Evolutionary conservation across 1,140 invertebrate genomes (phyloP).

Genomic region (Potamilus streckersoni): DNA sequence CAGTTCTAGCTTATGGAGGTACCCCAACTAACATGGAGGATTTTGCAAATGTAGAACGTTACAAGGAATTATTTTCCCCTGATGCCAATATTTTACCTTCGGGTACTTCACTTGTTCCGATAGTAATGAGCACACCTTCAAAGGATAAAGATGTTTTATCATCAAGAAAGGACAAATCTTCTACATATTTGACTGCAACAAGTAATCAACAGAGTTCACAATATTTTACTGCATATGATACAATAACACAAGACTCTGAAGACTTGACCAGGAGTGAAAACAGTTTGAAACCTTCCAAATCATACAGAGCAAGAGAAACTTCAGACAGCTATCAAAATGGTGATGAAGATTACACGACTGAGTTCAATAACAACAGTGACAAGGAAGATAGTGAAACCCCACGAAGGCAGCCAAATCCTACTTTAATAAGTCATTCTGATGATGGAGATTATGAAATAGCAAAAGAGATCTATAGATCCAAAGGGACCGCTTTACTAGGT

Average conservation of each 20-base stretch:
- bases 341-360: slow-evolving; percentile 26
- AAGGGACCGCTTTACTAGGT: slow-evolving; percentile 42
- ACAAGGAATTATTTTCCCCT: slow-evolving; percentile 18
- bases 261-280: not conserved
- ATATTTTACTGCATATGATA: slow-evolving; percentile 14
- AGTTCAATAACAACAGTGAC: slow-evolving; percentile 17
- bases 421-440: slow-evolving; percentile 28
- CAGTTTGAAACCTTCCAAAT: too few species aligned
- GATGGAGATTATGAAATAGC: slow-evolving; percentile 31
- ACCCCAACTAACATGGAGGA: not conserved
- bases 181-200: slow-evolving; percentile 1
- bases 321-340: slow-evolving; percentile 6
- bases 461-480: slow-evolving; percentile 57
- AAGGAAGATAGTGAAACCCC: slow-evolving; percentile 16
- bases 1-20: slow-evolving; percentile 16
- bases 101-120: slow-evolving; percentile 9
- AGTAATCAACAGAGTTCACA: slow-evolving; percentile 12
- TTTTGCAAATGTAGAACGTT: not conserved
- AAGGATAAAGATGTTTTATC: too few species aligned
- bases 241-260: not conserved
- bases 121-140: slow-evolving; percentile 28
- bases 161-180: not conserved
- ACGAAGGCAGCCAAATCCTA: not conserved
- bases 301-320: slow-evolving; percentile 5
- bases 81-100: slow-evolving; percentile 16